A percentile compares a stretch with the other conserved stretches of the same genome.
Conservation (phyloP, 2,113 vertebrate genomes). For the Amphiprion ocellaris region DNA sequence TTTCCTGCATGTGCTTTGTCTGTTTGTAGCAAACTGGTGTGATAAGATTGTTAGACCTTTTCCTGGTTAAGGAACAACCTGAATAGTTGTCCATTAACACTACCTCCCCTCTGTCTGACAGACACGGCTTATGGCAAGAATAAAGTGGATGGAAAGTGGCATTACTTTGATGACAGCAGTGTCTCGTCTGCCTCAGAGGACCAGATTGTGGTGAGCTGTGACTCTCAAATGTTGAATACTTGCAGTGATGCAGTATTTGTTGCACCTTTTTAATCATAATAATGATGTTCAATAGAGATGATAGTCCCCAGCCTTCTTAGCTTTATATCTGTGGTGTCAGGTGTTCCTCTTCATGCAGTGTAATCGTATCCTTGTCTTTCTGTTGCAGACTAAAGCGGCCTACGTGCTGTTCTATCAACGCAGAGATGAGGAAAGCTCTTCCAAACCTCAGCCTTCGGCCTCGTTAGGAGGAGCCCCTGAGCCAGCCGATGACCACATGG, state of each 20-base stretch:
- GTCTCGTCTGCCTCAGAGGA: constrained; percentile 94
- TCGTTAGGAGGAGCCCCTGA: constrained; percentile 81
- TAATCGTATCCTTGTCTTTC: constrained; percentile 45
- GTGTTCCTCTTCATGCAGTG: constrained; percentile 37
- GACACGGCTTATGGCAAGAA: constrained; percentile 97
- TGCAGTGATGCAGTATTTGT: too few species aligned
- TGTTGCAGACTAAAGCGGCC: constrained; percentile 92
- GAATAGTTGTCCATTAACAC: not conserved
- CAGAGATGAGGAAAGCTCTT: constrained; percentile 84
- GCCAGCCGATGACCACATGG: constrained; percentile 91
- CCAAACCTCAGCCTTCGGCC: constrained; percentile 79
- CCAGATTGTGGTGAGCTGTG: constrained; percentile 94
- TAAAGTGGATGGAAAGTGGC: constrained; percentile 92
- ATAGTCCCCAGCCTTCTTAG: not conserved
- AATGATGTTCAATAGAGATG: not conserved
- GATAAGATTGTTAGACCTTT: constrained; percentile 11
- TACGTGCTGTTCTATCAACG: constrained; percentile 97
- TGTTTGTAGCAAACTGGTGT: not conserved
- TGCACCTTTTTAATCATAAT: not conserved
- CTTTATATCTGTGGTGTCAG: constrained; percentile 29
- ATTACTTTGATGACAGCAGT: constrained; percentile 96
- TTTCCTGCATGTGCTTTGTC: not conserved
- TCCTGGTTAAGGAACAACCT: not conserved
- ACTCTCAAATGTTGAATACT: not conserved
- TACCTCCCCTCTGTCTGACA: constrained; percentile 71